Percentiles rank a stretch among this genome's conserved stretches.
phyloP scores from a whole-genome alignment of 2,797 vertebrate species.

The Danio albolineatus region DNA sequence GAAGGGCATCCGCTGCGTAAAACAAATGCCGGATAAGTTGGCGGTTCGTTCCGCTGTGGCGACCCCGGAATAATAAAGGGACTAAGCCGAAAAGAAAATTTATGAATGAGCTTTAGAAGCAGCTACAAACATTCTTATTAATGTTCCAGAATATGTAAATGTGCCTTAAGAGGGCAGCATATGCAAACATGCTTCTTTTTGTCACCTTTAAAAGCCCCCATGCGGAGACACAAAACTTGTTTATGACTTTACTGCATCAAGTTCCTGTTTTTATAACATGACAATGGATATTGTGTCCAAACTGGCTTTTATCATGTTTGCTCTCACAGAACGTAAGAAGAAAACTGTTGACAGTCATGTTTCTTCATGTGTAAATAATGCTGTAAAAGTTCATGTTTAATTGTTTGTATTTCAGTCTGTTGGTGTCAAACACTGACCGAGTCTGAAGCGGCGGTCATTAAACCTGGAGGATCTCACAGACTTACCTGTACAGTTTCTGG shows the following conservation, averaged over 20 bases:
- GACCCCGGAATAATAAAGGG: too few relatives aligned
- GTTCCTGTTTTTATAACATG: neutral
- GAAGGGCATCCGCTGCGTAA: too few relatives aligned
- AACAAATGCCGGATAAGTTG: too few relatives aligned
- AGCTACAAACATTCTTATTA: too few relatives aligned
- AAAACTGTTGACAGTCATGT: neutral
- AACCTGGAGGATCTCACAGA: conserved; percentile 53
- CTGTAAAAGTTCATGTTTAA: conserved; percentile 5
- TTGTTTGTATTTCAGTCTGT: conserved; percentile 24
- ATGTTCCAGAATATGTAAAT: neutral
- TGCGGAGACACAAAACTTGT: neutral
- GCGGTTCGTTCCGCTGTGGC: too few relatives aligned
- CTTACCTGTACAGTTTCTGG: conserved; percentile 46
- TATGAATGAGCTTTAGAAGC: too few relatives aligned
- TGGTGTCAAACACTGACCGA: conserved; percentile 60
- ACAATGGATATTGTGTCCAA: neutral
- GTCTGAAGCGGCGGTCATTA: conserved; percentile 42
- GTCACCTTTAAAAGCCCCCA: neutral
- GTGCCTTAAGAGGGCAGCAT: neutral
- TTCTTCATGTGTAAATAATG: neutral
- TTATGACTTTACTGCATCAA: neutral
- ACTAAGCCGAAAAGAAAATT: too few relatives aligned
- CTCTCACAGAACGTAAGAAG: neutral
- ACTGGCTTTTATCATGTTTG: neutral
- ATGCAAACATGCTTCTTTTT: neutral